These are phyloP conservation scores for Myotis vivesi DNA, from an alignment of 2,797 vertebrate species.

Conservation along the genomic window DNA sequence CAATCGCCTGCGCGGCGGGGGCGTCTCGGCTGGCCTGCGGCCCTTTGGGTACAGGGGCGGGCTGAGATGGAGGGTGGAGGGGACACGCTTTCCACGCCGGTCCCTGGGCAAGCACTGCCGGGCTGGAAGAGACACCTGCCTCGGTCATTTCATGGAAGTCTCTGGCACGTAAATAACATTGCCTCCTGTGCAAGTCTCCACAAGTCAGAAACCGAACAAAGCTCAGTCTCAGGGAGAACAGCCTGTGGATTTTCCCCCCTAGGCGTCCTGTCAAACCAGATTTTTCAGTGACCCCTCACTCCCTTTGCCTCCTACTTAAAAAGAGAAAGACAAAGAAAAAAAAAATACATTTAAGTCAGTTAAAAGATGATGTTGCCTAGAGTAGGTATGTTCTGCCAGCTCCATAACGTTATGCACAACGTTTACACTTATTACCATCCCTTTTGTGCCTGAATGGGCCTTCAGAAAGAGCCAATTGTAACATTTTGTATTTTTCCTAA, in stretches of 20 bases:
- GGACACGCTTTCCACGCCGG: background rate
- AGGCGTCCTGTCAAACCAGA: background rate
- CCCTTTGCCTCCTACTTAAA: background rate
- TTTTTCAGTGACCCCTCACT: background rate
- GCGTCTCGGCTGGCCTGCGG: background rate
- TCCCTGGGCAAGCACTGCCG: background rate
- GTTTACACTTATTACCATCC: background rate
- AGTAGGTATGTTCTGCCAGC: slow-evolving; percentile 4
- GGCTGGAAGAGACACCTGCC: background rate
- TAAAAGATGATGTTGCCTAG: background rate
- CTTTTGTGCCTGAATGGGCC: background rate
- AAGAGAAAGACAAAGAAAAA: background rate
- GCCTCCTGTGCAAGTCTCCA: slow-evolving; percentile 3
- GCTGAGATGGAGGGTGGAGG: background rate
- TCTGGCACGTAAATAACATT: background rate
- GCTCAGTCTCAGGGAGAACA: background rate
- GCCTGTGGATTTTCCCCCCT: slow-evolving; percentile 6
- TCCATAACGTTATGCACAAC: background rate
- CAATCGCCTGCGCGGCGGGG: background rate
- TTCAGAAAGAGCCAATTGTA: slow-evolving; percentile 14
- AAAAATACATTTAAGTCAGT: background rate
- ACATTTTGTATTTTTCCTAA: background rate
- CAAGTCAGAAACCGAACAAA: slow-evolving; percentile 27
- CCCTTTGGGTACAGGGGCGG: background rate
- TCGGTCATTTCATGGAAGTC: background rate